Conservation (phyloP, 2,113 vertebrate genomes). For the Poicephalus meyeri region DNA sequence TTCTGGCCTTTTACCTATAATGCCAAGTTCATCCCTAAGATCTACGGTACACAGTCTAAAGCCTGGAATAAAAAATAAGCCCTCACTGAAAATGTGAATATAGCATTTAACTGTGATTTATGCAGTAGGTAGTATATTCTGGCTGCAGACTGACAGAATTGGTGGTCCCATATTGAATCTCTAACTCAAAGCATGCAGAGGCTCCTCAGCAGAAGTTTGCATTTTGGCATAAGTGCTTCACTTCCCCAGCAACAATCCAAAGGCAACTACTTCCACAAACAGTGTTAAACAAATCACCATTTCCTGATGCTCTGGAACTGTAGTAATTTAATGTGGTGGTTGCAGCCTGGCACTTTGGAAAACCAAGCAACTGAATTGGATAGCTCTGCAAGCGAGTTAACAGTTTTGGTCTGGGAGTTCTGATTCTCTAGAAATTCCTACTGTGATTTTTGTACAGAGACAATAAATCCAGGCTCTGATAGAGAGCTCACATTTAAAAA, state of each 20-base stretch:
- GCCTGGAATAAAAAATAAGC: neutral
- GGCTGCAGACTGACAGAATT: neutral
- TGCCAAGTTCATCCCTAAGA: neutral
- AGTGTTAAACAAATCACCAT: neutral
- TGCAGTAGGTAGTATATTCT: neutral
- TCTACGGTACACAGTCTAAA: neutral
- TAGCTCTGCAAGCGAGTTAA: neutral
- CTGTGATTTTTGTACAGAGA: neutral
- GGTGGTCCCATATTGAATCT: neutral
- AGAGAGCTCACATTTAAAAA: constrained; percentile 22
- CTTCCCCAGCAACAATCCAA: neutral
- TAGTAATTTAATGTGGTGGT: neutral
- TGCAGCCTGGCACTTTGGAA: neutral
- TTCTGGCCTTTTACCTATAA: neutral
- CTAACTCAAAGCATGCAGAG: neutral
- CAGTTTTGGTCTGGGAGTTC: neutral
- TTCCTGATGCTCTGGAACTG: neutral
- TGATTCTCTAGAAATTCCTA: neutral
- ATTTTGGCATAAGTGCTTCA: neutral
- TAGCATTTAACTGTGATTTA: neutral
- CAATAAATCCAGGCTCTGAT: constrained; percentile 7
- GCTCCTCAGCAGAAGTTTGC: neutral
- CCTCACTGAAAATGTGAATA: neutral
- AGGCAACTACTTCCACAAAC: neutral
- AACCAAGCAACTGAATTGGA: neutral